phyloP scores from a whole-genome alignment of 2,113 vertebrate species.

The Amphiprion percula region DNA sequence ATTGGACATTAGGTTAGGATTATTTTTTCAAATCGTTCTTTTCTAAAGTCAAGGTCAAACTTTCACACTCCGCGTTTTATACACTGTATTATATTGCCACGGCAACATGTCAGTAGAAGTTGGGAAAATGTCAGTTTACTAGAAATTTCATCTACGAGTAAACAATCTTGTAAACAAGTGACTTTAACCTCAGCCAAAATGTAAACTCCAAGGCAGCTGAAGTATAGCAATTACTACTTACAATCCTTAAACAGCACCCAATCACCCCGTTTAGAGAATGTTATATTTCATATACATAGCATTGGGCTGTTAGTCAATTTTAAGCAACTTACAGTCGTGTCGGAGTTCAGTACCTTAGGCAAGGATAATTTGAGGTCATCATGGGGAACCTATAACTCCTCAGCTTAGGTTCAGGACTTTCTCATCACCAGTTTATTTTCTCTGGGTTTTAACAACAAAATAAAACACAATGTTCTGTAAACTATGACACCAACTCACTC shows the following conservation, averaged over 20 bases:
- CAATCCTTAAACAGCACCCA: neutral
- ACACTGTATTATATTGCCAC: neutral
- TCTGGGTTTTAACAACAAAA: slow-evolving; percentile 1
- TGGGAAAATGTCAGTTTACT: neutral
- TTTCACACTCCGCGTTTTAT: neutral
- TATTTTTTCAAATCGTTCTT: too few species aligned
- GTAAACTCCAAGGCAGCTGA: neutral
- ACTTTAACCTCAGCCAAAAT: too few species aligned
- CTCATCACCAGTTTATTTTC: neutral
- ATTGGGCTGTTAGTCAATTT: neutral
- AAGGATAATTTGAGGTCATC: neutral
- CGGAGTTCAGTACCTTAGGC: neutral
- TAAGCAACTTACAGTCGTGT: neutral
- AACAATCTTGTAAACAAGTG: too few species aligned
- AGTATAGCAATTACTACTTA: neutral
- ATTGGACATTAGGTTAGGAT: too few species aligned
- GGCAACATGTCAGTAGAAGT: neutral
- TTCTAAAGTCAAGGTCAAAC: neutral
- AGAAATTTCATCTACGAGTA: too few species aligned
- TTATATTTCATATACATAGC: neutral
- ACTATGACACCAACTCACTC: slow-evolving; percentile 87
- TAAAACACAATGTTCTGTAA: slow-evolving; percentile 20
- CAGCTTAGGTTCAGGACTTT: neutral
- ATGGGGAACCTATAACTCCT: neutral
- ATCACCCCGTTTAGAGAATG: neutral